Evolutionary conservation across 2,113 vertebrate genomes (phyloP).

Genomic region (Myrmecophaga tridactyla): DNA sequence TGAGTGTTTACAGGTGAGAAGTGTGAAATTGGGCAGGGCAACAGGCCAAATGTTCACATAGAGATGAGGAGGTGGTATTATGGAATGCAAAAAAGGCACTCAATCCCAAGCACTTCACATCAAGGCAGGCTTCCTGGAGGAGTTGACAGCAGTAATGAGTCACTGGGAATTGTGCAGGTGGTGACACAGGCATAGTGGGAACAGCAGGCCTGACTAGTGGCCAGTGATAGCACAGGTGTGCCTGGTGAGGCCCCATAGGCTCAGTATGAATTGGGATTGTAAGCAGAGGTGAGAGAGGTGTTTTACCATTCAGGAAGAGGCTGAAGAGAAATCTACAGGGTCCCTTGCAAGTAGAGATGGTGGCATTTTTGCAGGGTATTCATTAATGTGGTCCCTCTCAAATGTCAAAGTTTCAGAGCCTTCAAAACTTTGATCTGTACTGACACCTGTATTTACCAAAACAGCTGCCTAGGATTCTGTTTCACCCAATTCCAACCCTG

Average conservation of each 20-base stretch:
- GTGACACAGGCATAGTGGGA: too few species aligned
- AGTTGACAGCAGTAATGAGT: neutral
- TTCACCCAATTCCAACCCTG: neutral
- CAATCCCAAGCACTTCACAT: too few species aligned
- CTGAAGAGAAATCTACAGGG: neutral
- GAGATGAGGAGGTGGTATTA: neutral
- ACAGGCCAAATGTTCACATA: neutral
- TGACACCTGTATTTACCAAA: neutral
- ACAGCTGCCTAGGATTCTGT: neutral
- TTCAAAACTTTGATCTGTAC: neutral
- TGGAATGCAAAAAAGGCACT: neutral
- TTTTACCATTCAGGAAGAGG: neutral
- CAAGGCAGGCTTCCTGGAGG: neutral
- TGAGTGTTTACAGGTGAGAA: too few species aligned
- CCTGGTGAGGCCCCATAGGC: neutral
- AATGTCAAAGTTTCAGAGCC: neutral
- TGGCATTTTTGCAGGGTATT: neutral
- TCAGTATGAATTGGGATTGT: too few species aligned
- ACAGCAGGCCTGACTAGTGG: neutral
- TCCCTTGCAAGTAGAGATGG: neutral
- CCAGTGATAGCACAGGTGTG: neutral
- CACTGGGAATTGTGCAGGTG: neutral
- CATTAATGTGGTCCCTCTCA: neutral
- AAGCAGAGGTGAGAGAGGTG: neutral
- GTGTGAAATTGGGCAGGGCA: too few species aligned